Evolutionary conservation across 2,888 invertebrate genomes (phyloP).

Genomic region (Spisula solida): DNA sequence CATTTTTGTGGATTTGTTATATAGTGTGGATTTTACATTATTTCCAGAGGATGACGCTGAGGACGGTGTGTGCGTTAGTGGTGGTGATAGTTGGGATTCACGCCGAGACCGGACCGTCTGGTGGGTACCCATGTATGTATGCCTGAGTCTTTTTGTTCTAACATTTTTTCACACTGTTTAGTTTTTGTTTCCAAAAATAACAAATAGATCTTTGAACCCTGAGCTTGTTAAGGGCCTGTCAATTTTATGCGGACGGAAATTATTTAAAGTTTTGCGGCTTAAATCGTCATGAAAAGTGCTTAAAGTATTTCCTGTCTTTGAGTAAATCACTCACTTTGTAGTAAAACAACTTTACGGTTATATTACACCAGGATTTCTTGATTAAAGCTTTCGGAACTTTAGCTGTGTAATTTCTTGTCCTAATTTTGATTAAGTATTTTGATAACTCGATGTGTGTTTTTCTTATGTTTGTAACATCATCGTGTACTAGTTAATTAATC

Average conservation of each 20-base stretch:
- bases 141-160: constrained; percentile 49
- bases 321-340: background rate
- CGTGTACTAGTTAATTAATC: constrained; percentile 3
- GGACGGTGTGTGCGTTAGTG: background rate
- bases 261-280: constrained; percentile 4
- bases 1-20: constrained; percentile 26
- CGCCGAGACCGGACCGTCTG: constrained; percentile 20
- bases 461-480: background rate
- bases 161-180: constrained; percentile 32
- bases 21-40: constrained; percentile 28
- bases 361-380: background rate
- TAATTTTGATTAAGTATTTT: background rate
- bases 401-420: background rate
- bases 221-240: constrained; percentile 23
- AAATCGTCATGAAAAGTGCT: background rate
- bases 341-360: background rate
- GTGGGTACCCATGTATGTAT: constrained; percentile 69
- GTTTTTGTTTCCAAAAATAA: constrained; percentile 37
- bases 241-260: background rate
- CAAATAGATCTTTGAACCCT: constrained; percentile 17
- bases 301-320: background rate
- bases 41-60: constrained; percentile 25
- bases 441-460: background rate
- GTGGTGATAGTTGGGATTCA: constrained; percentile 18
- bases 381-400: background rate